Evolutionary conservation across 2,113 vertebrate species (phyloP), one percentile per base, ranked within the genome.

Genomic region (Ochotona princeps): DNA sequence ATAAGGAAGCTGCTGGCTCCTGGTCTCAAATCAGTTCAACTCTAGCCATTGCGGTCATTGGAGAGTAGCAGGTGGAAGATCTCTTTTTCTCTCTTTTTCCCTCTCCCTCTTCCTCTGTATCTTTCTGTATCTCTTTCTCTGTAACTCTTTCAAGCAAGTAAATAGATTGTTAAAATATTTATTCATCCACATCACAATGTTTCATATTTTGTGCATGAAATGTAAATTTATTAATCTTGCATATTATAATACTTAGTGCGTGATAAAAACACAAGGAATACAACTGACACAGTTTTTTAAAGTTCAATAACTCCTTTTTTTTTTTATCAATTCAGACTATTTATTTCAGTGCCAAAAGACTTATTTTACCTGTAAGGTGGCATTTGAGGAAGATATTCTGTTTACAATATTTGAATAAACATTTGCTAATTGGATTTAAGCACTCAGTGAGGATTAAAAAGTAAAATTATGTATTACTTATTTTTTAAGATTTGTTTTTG

Each of bases 241-340:
- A 35, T 44, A 26, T 15, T 8, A 66, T 75, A 30, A 25, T 54
- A 35, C 67, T 94, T 28, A 79, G 32, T 1, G 76, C 2, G 60
- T 91, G 25, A 79, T 74, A 84, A 49, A 86, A 80, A 93, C 51
- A 82, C 1, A 83, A 8, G 63, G 80, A 83, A 63, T 47, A 65
- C 0, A 38, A 73, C 23, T 61, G 78, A 72, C 2, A 61, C 44
- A 70, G 66, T 12, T 15, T 72, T 86, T 86, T 32, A 54, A 95
- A 15, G 54, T 74, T 23, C 63, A 35, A 74, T 54, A 17, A 44
- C 38, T 44, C 38, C n/a, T n/a, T 44, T 44, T 44, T 44, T 44
- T 74, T 78, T 85, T 65, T 80, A 76, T 76, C 72, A 89, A 86
- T 73, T 90, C 5, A 60, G 38, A 92, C 13, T 87, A 69, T 32